These are phyloP conservation scores for Ictidomys tridecemlineatus DNA, from an alignment of 2,113 vertebrate species.

Conservation along the genomic window DNA sequence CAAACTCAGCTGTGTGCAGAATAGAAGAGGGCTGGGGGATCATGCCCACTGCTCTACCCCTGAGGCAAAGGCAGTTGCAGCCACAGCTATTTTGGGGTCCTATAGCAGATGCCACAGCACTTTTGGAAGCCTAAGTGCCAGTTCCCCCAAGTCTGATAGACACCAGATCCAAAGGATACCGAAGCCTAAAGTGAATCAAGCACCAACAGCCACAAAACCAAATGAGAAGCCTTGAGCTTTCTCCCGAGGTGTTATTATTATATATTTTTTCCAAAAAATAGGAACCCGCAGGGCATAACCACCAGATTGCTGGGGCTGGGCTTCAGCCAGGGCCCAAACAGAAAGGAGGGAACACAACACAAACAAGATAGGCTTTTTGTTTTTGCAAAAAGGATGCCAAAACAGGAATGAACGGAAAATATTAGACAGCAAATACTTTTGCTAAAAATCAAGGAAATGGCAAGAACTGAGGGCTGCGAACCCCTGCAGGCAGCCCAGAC, in stretches of 20 bases:
- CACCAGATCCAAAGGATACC: not conserved
- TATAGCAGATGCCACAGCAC: conserved; percentile 58
- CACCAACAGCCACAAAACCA: not conserved
- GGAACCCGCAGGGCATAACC: not conserved
- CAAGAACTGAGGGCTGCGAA: accelerated
- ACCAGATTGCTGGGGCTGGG: not conserved
- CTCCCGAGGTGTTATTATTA: no score
- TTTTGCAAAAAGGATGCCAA: not conserved
- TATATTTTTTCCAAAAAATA: not conserved
- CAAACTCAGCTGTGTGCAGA: conserved; percentile 58
- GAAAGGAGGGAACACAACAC: no score
- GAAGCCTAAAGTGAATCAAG: not conserved
- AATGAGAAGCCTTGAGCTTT: not conserved
- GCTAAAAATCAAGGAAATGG: not conserved
- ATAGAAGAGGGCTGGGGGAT: not conserved
- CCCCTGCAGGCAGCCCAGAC: not conserved
- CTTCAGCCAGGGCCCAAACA: no score
- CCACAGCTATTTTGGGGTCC: conserved; percentile 72
- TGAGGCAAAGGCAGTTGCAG: conserved; percentile 69
- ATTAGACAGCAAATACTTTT: not conserved
- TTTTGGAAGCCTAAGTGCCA: conserved; percentile 23
- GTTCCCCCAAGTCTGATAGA: conserved; percentile 52
- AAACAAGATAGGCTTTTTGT: not conserved
- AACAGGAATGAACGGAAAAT: not conserved
- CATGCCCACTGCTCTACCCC: conserved; percentile 12